phyloP scores from a whole-genome alignment of 1,140 invertebrate genomes.

The Nephila pilipes region DNA sequence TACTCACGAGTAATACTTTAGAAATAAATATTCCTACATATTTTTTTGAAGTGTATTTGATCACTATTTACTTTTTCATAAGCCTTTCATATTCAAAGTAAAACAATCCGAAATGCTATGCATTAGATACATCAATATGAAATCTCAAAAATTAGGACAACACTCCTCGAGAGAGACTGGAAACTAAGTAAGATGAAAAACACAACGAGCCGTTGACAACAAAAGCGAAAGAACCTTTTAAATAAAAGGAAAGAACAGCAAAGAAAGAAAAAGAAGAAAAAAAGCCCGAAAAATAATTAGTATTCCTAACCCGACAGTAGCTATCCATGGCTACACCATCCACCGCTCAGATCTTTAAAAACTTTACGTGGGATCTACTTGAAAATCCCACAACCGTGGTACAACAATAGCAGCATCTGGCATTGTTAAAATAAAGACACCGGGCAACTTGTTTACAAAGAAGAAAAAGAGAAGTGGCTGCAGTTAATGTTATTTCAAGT shows the following conservation, averaged over 20 bases:
- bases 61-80: no score
- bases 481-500: constrained; percentile 14
- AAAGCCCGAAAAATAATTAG: constrained; percentile 2
- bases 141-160: not conserved
- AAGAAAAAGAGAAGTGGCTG: not conserved
- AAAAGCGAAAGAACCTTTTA: not conserved
- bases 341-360: not conserved
- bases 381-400: not conserved
- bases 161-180: not conserved
- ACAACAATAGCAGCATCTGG: constrained; percentile 49
- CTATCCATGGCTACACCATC: not conserved
- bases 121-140: no score
- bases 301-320: constrained; percentile 15
- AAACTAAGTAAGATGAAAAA: not conserved
- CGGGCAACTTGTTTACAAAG: not conserved
- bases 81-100: no score
- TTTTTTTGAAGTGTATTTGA: no score
- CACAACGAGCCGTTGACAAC: not conserved
- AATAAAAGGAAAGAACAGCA: not conserved
- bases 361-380: constrained; percentile 47
- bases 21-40: no score
- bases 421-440: constrained; percentile 34
- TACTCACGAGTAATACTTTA: no score
- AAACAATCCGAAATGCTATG: no score
- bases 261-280: not conserved